Evolutionary conservation across 2,797 vertebrate genomes (phyloP).

Genomic region (Gymnopithys bicolor): DNA sequence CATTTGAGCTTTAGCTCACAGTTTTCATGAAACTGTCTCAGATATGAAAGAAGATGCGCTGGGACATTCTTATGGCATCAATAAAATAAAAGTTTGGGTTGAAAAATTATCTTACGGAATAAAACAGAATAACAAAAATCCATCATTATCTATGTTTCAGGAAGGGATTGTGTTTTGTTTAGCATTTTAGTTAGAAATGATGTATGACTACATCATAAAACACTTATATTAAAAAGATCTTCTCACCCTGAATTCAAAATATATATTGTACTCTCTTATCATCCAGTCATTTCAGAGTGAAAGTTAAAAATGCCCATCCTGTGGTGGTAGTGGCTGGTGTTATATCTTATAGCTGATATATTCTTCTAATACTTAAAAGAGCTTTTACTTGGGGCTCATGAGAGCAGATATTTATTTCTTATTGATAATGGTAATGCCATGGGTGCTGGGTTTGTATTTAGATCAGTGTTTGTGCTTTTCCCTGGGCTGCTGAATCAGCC

Average conservation of each 20-base stretch:
- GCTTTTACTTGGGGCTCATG: conserved; percentile 71
- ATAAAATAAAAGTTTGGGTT: conserved; percentile 75
- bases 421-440: conserved; percentile 55
- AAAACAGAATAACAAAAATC: conserved; percentile 72
- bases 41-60: conserved; percentile 66
- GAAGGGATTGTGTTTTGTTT: conserved; percentile 72
- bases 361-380: conserved; percentile 79
- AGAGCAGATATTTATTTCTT: conserved; percentile 69
- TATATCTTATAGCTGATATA: conserved; percentile 79
- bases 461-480: background rate
- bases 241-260: conserved; percentile 77
- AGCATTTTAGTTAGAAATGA: conserved; percentile 80
- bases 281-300: conserved; percentile 78
- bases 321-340: conserved; percentile 67
- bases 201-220: conserved; percentile 78
- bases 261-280: conserved; percentile 80
- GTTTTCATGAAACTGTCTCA: conserved; percentile 56
- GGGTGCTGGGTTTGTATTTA: conserved; percentile 47
- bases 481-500: background rate
- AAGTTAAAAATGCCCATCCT: conserved; percentile 79
- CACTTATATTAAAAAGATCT: conserved; percentile 82
- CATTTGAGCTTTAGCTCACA: conserved; percentile 50
- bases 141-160: conserved; percentile 74
- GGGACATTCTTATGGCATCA: conserved; percentile 60
- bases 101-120: conserved; percentile 75